Percentiles rank a stretch among this genome's conserved stretches.
phyloP scores from a whole-genome alignment of 2,888 invertebrate genomes.

The Didymodactylos carnosus region DNA sequence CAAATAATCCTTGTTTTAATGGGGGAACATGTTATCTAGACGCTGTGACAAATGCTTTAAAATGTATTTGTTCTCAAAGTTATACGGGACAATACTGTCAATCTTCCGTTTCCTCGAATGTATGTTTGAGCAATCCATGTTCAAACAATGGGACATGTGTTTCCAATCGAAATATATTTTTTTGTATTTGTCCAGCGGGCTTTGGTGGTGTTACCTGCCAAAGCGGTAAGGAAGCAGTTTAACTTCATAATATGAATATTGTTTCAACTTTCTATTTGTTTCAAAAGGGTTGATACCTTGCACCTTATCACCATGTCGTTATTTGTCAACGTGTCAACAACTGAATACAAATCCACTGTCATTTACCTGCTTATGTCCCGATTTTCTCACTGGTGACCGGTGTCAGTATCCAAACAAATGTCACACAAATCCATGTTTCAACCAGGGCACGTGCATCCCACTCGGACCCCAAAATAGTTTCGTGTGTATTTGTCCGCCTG shows the following conservation, averaged over 20 bases:
- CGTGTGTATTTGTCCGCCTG: background rate
- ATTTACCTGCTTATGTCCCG: background rate
- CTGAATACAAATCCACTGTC: background rate
- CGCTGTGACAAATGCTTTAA: background rate
- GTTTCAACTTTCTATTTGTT: background rate
- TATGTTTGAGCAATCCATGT: background rate
- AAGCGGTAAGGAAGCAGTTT: too few species aligned
- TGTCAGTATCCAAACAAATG: background rate
- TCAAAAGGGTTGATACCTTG: background rate
- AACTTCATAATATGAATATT: too few species aligned
- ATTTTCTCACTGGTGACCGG: background rate
- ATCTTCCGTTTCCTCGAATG: background rate
- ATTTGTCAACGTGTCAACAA: background rate
- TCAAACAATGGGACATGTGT: background rate
- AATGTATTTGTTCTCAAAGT: background rate
- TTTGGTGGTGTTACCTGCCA: background rate
- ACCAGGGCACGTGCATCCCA: background rate
- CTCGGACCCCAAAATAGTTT: background rate
- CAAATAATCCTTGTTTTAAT: background rate
- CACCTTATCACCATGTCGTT: background rate
- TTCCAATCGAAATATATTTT: background rate
- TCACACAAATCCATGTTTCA: background rate
- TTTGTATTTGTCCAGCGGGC: background rate
- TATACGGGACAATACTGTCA: background rate
- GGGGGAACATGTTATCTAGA: background rate